Percentiles rank a stretch among this genome's conserved stretches.
These are phyloP conservation scores for Ditula angustiorana DNA, from an alignment of 2,888 invertebrate species.

Conservation along the genomic window DNA sequence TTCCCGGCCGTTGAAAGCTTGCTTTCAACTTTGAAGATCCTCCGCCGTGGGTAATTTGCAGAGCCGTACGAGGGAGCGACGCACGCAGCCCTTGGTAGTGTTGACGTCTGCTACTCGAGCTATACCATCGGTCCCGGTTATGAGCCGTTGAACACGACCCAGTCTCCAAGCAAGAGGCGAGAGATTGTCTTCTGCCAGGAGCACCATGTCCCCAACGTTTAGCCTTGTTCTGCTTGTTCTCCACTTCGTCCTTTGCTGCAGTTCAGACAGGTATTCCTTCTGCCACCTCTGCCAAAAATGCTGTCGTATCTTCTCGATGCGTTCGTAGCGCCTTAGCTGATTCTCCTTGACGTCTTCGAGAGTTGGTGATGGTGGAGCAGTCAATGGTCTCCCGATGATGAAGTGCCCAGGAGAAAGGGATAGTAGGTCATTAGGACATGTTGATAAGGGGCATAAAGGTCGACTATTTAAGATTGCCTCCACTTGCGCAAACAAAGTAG, in stretches of 20 bases:
- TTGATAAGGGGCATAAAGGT: constrained; percentile 45
- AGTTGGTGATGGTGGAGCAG: constrained; percentile 26
- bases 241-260: constrained; percentile 36
- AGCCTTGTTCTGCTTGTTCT: not conserved
- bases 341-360: not conserved
- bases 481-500: constrained; percentile 32
- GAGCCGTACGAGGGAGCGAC: not conserved
- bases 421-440: constrained; percentile 42
- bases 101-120: not conserved
- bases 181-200: not conserved
- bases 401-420: constrained; percentile 46
- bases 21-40: not conserved
- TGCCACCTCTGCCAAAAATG: constrained; percentile 12
- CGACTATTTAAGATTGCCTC: constrained; percentile 46
- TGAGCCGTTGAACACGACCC: too few relatives aligned
- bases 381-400: constrained; percentile 44
- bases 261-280: constrained; percentile 9
- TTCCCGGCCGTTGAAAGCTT: not conserved
- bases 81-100: not conserved
- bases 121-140: constrained; percentile 8
- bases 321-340: constrained; percentile 7
- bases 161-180: constrained; percentile 5
- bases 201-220: not conserved
- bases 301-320: too few relatives aligned
- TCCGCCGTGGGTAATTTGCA: not conserved